phyloP scores from a whole-genome alignment of 2,797 vertebrate species.

The Chlorospingus semifuscus region DNA sequence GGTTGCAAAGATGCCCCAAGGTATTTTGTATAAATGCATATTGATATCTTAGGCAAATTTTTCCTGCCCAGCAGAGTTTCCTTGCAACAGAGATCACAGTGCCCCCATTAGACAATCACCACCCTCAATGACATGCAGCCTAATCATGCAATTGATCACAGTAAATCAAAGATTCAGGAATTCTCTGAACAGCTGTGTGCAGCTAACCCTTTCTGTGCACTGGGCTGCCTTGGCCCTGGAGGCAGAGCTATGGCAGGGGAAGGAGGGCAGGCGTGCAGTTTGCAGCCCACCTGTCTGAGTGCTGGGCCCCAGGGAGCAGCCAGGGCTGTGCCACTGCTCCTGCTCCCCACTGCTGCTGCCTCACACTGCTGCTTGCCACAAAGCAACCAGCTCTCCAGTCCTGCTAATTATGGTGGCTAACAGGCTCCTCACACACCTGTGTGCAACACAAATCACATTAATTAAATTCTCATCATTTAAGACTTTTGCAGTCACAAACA shows the following conservation, averaged over 20 bases:
- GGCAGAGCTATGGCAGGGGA: not conserved
- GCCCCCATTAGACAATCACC: not conserved
- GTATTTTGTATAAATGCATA: constrained; percentile 22
- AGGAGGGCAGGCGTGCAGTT: not conserved
- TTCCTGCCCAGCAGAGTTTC: not conserved
- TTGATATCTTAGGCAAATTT: not conserved
- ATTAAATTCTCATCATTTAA: not conserved
- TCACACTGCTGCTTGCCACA: not conserved
- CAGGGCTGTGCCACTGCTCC: not conserved
- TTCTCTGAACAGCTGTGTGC: not conserved
- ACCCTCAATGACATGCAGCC: not conserved
- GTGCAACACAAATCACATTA: not conserved
- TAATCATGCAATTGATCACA: not conserved
- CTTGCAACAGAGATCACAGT: constrained; percentile 1
- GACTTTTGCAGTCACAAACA: not conserved
- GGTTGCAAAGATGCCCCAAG: not conserved
- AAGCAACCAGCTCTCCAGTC: not conserved
- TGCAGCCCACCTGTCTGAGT: not conserved
- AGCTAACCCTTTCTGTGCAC: not conserved
- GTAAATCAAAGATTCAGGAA: constrained; percentile 2
- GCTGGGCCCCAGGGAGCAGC: fast-evolving
- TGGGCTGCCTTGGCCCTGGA: not conserved
- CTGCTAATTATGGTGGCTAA: not conserved
- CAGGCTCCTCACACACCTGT: not conserved
- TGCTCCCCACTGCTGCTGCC: not conserved